Evolutionary conservation across 2,888 invertebrate species (phyloP).

Genomic region (Noctua janthe): DNA sequence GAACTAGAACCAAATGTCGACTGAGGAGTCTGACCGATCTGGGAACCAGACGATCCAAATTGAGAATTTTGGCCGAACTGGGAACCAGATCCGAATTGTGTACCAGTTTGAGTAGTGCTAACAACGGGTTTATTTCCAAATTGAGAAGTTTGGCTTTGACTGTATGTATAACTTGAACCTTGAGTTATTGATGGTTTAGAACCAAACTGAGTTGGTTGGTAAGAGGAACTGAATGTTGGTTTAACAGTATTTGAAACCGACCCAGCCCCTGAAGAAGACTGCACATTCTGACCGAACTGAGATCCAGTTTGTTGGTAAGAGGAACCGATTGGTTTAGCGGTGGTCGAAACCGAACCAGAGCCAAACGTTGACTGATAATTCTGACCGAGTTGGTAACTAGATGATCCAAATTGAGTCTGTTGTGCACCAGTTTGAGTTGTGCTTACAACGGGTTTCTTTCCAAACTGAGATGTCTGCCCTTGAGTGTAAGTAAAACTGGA

Average conservation of each 20-base stretch:
- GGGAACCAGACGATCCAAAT: constrained; percentile 7
- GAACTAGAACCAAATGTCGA: neutral
- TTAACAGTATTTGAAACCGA: neutral
- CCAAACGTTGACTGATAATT: neutral
- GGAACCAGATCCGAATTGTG: constrained; percentile 5
- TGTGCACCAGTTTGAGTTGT: constrained; percentile 8
- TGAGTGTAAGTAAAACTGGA: constrained; percentile 24
- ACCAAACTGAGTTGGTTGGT: constrained; percentile 13
- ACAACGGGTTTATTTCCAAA: constrained; percentile 8
- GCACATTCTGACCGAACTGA: too few relatives aligned
- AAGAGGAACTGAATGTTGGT: constrained; percentile 8
- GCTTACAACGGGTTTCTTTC: constrained; percentile 23
- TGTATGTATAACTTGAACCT: neutral
- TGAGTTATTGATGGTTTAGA: neutral
- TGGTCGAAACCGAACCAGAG: neutral
- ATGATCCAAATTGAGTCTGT: constrained; percentile 11
- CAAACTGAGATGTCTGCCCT: constrained; percentile 32
- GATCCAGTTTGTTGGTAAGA: too few relatives aligned
- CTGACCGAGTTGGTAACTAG: constrained; percentile 21
- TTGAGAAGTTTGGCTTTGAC: neutral
- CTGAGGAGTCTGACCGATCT: constrained; percentile 20
- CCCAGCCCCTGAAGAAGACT: too few relatives aligned
- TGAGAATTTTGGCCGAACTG: constrained; percentile 21
- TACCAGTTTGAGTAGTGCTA: constrained; percentile 2
- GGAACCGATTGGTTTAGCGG: too few relatives aligned